A percentile compares a stretch with the other conserved stretches of the same genome.
phyloP scores from a whole-genome alignment of 2,888 invertebrate genomes.

The Dicranocentrus wangi region DNA sequence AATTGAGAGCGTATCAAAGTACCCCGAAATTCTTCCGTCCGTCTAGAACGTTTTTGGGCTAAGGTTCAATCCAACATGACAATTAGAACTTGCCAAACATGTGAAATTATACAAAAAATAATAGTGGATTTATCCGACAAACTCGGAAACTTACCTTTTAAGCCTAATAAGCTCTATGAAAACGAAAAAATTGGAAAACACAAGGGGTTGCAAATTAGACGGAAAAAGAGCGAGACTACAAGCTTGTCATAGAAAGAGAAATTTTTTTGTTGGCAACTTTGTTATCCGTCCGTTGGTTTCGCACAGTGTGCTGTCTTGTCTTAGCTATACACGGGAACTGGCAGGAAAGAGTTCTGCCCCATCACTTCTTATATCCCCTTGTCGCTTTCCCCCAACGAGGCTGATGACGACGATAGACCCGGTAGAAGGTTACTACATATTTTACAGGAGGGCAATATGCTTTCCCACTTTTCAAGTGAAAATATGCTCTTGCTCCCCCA shows the following conservation, averaged over 20 bases:
- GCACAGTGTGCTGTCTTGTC: conserved; percentile 12
- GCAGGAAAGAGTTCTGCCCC: conserved; percentile 49
- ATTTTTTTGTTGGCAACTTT: conserved; percentile 6
- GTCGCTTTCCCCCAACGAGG: conserved; percentile 51
- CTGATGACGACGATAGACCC: conserved; percentile 51
- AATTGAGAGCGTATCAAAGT: no score
- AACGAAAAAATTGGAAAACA: neutral
- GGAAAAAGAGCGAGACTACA: neutral
- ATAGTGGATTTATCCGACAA: neutral
- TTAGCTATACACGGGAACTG: conserved; percentile 58
- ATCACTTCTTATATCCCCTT: conserved; percentile 63
- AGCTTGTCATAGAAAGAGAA: conserved; percentile 9
- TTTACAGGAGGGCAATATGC: neutral
- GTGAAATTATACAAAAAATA: no score
- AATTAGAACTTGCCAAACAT: no score
- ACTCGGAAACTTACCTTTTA: conserved; percentile 6
- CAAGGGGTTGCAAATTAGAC: conserved; percentile 24
- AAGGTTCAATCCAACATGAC: no score
- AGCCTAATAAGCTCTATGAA: conserved; percentile 14
- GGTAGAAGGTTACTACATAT: conserved; percentile 29
- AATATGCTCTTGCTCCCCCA: conserved; percentile 14
- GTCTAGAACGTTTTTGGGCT: no score
- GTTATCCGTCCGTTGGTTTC: no score
- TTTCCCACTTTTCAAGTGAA: conserved; percentile 6
- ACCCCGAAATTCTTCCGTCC: no score